phyloP scores from a whole-genome alignment of 2,888 invertebrate species.

The Conus canariensis region DNA sequence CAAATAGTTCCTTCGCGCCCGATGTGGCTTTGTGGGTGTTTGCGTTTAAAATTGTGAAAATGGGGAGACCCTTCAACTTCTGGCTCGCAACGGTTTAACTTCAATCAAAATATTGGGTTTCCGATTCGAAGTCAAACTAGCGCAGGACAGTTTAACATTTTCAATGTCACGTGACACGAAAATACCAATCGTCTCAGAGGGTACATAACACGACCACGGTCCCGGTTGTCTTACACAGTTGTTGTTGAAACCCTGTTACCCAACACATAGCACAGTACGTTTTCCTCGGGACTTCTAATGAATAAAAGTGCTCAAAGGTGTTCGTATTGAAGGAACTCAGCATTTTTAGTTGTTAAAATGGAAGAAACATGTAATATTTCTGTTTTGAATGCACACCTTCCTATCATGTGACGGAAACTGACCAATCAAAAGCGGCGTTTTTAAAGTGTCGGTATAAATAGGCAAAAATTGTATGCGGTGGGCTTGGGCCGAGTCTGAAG shows the following conservation, averaged over 20 bases:
- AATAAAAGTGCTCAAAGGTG: not conserved
- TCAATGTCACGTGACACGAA: conserved; percentile 36
- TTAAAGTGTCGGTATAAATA: conserved; percentile 72
- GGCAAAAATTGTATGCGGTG: conserved; percentile 51
- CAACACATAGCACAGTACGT: conserved; percentile 24
- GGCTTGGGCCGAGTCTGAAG: conserved; percentile 71
- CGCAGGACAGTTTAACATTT: not conserved
- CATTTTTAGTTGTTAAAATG: not conserved
- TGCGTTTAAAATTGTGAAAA: not conserved
- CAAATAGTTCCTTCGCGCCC: conserved; percentile 16
- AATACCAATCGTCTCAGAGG: conserved; percentile 35
- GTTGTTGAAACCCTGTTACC: not conserved
- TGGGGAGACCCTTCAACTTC: not conserved
- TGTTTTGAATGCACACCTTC: conserved; percentile 29
- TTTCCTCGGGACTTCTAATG: conserved; percentile 11
- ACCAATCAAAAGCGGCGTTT: conserved; percentile 73
- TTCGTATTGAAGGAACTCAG: not conserved
- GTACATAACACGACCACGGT: conserved; percentile 36
- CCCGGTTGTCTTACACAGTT: conserved; percentile 25
- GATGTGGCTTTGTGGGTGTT: not conserved
- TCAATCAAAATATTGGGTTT: too few species aligned
- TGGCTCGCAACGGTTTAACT: too few species aligned
- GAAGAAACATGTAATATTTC: conserved; percentile 3
- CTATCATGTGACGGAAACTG: conserved; percentile 73
- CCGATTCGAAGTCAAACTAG: not conserved